These are phyloP conservation scores for Loripinus fragilis DNA, from an alignment of 2,888 invertebrate genomes.

Conservation along the genomic window DNA sequence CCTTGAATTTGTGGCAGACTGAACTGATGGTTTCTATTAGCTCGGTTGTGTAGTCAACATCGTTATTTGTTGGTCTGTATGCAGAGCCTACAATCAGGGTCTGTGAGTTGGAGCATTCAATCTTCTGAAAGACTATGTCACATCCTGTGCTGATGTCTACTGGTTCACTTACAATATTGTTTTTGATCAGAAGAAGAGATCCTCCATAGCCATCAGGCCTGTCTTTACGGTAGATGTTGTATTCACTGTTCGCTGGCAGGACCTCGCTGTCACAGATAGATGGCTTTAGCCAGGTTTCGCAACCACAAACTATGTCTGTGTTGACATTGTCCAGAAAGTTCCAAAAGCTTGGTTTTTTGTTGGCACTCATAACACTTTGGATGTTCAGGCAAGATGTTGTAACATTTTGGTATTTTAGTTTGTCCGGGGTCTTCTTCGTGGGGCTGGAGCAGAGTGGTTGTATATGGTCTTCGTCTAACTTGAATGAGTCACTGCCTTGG, in stretches of 20 bases:
- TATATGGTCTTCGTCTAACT: not conserved
- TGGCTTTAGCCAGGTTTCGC: constrained; percentile 32
- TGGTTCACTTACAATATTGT: constrained; percentile 15
- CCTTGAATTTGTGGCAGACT: constrained; percentile 5
- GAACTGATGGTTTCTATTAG: not conserved
- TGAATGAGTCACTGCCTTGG: not conserved
- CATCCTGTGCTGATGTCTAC: constrained; percentile 12
- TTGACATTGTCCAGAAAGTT: constrained; percentile 23
- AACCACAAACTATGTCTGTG: constrained; percentile 29
- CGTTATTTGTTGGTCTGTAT: constrained; percentile 30
- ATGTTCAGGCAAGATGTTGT: constrained; percentile 8
- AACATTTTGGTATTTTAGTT: too few relatives aligned
- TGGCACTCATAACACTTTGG: not conserved
- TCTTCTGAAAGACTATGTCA: constrained; percentile 22
- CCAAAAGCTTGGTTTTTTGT: constrained; percentile 11
- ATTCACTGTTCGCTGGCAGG: constrained; percentile 23
- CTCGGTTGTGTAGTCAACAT: not conserved
- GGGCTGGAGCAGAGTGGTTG: not conserved
- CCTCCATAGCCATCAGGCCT: constrained; percentile 35
- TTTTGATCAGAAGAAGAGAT: constrained; percentile 13
- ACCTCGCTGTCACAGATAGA: constrained; percentile 19
- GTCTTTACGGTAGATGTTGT: constrained; percentile 24
- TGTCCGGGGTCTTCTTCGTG: not conserved
- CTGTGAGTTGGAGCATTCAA: constrained; percentile 21
- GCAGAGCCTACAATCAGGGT: constrained; percentile 27